Conservation (phyloP, 1,140 invertebrate species). For the Neomicropteryx cornuta region DNA sequence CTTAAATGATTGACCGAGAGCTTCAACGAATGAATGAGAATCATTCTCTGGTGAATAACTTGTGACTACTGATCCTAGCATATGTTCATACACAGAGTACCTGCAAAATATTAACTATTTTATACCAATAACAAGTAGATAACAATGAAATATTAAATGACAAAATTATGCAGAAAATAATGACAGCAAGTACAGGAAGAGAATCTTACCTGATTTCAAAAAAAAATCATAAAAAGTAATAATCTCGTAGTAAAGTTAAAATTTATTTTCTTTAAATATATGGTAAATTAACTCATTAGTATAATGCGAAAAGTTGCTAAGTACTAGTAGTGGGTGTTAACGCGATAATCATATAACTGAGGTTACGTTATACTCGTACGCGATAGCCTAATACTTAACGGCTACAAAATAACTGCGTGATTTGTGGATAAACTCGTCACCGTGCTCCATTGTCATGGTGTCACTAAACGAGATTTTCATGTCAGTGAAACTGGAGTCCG, state of each 20-base stretch:
- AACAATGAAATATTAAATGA: conserved; percentile 5
- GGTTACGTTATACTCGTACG: no score
- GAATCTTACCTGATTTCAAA: neutral
- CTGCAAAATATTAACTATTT: conserved; percentile 30
- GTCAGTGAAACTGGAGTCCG: no score
- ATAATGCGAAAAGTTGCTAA: no score
- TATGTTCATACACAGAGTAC: conserved; percentile 63
- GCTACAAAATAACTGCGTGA: no score
- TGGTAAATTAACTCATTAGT: no score
- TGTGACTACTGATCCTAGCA: conserved; percentile 65
- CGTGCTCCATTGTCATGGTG: no score
- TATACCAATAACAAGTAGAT: neutral
- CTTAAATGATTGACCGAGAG: conserved; percentile 56
- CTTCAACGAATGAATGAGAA: conserved; percentile 58
- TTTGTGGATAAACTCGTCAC: no score
- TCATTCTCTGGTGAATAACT: conserved; percentile 61
- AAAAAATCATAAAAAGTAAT: conserved; percentile 9
- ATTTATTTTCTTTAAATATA: no score
- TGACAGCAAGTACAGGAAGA: neutral
- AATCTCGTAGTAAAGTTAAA: conserved; percentile 7
- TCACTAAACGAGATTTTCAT: no score
- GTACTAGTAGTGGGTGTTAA: no score
- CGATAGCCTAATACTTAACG: no score
- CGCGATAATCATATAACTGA: no score
- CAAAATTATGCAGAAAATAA: neutral